Conservation (phyloP, 1,140 invertebrate genomes). For the Heliconius melpomene region DNA sequence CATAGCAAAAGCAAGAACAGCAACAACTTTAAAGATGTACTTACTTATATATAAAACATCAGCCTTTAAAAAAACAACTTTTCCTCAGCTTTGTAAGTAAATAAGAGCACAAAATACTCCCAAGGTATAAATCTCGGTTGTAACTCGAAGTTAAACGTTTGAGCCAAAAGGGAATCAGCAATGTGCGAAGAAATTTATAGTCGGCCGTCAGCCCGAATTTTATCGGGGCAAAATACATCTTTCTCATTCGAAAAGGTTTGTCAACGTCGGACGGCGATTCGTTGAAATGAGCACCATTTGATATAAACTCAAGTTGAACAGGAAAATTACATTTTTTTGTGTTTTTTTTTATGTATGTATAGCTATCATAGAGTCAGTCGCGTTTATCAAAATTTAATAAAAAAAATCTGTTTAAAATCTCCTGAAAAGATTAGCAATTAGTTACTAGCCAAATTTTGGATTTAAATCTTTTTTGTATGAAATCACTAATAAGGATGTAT, state of each 20-base stretch:
- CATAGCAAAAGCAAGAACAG: no score
- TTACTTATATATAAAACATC: neutral
- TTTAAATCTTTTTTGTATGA: no score
- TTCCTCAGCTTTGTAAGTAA: conserved; percentile 22
- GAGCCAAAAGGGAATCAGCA: conserved; percentile 48
- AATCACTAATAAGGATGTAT: no score
- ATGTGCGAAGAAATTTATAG: conserved; percentile 60
- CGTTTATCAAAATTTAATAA: neutral
- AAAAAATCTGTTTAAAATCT: neutral
- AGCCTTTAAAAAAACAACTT: neutral
- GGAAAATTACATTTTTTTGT: conserved; percentile 28
- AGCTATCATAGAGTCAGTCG: neutral
- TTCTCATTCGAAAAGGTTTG: conserved; percentile 68
- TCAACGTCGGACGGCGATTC: conserved; percentile 66
- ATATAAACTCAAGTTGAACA: conserved; percentile 46
- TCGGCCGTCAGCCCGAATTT: conserved; percentile 62
- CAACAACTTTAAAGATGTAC: neutral
- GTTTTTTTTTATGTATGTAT: neutral
- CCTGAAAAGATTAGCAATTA: no score
- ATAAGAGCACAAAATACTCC: conserved; percentile 35
- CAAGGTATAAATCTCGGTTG: conserved; percentile 42
- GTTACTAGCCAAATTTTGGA: no score
- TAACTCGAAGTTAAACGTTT: conserved; percentile 49
- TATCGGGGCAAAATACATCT: conserved; percentile 71
- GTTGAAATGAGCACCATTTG: conserved; percentile 62